Evolutionary conservation across 2,113 vertebrate genomes (phyloP).

Genomic region (Thermophis baileyi): DNA sequence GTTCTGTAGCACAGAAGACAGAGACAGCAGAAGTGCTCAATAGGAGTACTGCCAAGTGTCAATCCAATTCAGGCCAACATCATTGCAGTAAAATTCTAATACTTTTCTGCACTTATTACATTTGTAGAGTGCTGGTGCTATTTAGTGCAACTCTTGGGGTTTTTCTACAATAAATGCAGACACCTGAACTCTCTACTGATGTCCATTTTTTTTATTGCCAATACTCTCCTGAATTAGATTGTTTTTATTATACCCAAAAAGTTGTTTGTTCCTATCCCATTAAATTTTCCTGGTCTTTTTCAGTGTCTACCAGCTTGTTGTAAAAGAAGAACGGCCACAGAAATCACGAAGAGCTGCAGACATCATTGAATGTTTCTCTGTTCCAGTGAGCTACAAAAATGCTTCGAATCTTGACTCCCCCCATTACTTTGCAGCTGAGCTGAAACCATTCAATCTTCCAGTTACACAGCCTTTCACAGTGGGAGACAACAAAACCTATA

Average conservation of each 20-base stretch:
- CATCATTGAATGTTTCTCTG: slow-evolving; percentile 83
- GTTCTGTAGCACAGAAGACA: neutral
- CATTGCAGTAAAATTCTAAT: neutral
- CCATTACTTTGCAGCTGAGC: slow-evolving; percentile 91
- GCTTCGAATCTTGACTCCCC: slow-evolving; percentile 85
- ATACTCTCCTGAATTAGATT: neutral
- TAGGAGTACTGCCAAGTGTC: neutral
- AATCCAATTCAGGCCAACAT: neutral
- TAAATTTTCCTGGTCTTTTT: slow-evolving; percentile 22
- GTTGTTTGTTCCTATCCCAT: neutral
- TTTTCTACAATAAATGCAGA: neutral
- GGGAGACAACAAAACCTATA: slow-evolving; percentile 96
- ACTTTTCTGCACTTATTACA: neutral
- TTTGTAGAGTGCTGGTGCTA: neutral
- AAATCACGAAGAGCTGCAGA: slow-evolving; percentile 88
- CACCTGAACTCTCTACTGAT: neutral
- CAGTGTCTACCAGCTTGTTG: slow-evolving; percentile 93
- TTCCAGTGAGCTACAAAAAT: slow-evolving; percentile 88
- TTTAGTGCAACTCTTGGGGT: neutral
- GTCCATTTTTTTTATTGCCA: neutral
- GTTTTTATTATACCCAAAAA: neutral
- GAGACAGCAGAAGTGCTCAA: neutral
- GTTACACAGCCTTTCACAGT: slow-evolving; percentile 91
- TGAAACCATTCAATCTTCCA: slow-evolving; percentile 84
- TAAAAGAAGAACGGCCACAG: slow-evolving; percentile 89